Conservation (phyloP, 1,140 invertebrate genomes). For the Pemphigus obesinymphae region DNA sequence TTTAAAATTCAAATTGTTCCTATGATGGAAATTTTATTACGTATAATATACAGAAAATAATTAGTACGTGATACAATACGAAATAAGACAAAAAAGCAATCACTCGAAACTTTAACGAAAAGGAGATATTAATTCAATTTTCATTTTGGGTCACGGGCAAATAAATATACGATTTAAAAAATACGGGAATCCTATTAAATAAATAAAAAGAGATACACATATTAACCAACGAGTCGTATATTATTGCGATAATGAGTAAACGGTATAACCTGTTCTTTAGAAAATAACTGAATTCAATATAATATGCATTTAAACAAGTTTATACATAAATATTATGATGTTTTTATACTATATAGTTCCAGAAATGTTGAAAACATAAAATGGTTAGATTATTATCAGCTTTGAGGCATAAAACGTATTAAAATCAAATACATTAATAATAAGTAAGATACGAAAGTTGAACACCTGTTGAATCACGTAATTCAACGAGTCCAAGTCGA, state of each 20-base stretch:
- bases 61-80: no score
- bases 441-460: neutral
- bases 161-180: neutral
- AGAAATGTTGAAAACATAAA: neutral
- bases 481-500: neutral
- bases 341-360: neutral
- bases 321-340: conserved; percentile 14
- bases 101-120: neutral
- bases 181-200: neutral
- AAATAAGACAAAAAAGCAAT: neutral
- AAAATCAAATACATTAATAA: neutral
- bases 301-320: conserved; percentile 27
- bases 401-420: neutral
- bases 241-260: conserved; percentile 6
- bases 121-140: neutral
- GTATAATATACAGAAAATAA: neutral
- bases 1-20: no score
- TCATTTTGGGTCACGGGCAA: neutral
- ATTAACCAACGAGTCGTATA: neutral
- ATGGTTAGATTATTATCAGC: neutral
- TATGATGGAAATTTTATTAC: no score
- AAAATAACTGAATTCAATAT: conserved; percentile 17
- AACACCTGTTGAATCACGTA: neutral
- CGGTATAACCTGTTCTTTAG: conserved; percentile 27
- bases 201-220: neutral